Base-by-base conservation (phyloP, 2,113 vertebrate genomes). In the Clarias batrachus region DNA sequence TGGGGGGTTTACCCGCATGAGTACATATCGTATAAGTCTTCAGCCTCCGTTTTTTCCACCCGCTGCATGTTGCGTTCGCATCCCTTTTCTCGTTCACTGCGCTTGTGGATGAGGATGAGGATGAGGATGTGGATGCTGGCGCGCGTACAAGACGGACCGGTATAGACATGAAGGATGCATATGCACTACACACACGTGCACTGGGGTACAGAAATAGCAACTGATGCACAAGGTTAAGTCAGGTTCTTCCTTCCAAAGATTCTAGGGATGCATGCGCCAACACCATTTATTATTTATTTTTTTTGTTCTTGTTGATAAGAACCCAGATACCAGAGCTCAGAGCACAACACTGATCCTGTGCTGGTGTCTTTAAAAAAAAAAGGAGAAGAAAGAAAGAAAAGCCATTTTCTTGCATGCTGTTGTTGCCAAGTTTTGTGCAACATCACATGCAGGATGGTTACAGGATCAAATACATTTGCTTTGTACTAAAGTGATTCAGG, bases 171-270 rank as follows among this genome's bases (percentile, higher is more conserved):
- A 33, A 76, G 54, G 73, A 48, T 48, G 37, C 71, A 13, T 74
- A 12, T 74, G 71, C 41, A 25, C 19, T 48, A 48, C 71, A 52
- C 56, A n/a, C 74, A 78, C 52, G 74, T 78, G 74, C 74, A 78
- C 52, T 17, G 6, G 3, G 17, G 74, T 56, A 17, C 52, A 27
- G 48, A 27, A 78, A 56, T 56, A 56, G 74, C 25, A 78, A 27
- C 25, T 21, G 27, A 21, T 27, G 13, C 74, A 78, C 74, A 78
- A 56, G 74, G 74, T 78, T 56, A 78, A 27, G 25, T 19, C 13
- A 56, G 25, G 52, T 12, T 76, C 17, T 76, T 52, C 41, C 52
- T 56, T 56, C 52, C 48, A 78, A 14, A 54, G 12, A 33, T 21
- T 33, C 10, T 37, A 33, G 27, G 27, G 77, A 33, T 33, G 27